These are phyloP conservation scores for Porites australiensis DNA, from an alignment of 64 coral and sea anemone genomes.

Conservation along the genomic window DNA sequence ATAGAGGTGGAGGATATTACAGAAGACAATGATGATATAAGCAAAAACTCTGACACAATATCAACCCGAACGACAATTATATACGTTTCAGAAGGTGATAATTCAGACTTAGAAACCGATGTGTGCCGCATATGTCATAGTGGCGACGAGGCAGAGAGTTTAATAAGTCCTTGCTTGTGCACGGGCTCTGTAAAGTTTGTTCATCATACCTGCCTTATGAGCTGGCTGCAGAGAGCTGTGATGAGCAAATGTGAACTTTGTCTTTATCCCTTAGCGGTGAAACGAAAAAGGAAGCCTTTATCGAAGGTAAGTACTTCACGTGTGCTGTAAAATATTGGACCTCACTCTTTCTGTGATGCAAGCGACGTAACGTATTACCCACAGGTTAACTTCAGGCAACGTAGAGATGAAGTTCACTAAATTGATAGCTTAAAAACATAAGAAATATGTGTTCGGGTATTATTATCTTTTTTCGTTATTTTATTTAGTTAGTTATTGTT, in stretches of 20 bases:
- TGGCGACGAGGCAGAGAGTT: slow-evolving; percentile 57
- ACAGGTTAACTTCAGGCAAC: too few species aligned
- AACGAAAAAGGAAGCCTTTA: slow-evolving; percentile 82
- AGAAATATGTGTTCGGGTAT: too few species aligned
- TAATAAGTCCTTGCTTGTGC: slow-evolving; percentile 96
- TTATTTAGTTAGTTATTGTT: too few species aligned
- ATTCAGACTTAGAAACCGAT: slow-evolving; percentile 52
- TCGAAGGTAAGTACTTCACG: slow-evolving; percentile 72
- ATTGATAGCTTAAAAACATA: too few species aligned
- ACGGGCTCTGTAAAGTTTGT: slow-evolving; percentile 91
- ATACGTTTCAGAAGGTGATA: slow-evolving; percentile 30
- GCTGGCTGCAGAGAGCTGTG: slow-evolving; percentile 86
- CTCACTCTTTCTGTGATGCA: too few species aligned
- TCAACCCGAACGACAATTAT: background rate
- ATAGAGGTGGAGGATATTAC: background rate
- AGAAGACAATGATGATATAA: background rate
- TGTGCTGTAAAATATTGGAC: too few species aligned
- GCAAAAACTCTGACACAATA: background rate
- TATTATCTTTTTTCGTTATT: too few species aligned
- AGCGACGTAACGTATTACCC: too few species aligned
- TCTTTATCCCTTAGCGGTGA: slow-evolving; percentile 76
- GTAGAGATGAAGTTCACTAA: too few species aligned
- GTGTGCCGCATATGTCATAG: slow-evolving; percentile 95
- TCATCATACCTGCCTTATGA: slow-evolving; percentile 92
- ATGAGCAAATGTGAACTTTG: slow-evolving; percentile 95